These are phyloP conservation scores for Drosophila nr. fundita DNA, from an alignment of 2,888 invertebrate species.

Conservation along the genomic window DNA sequence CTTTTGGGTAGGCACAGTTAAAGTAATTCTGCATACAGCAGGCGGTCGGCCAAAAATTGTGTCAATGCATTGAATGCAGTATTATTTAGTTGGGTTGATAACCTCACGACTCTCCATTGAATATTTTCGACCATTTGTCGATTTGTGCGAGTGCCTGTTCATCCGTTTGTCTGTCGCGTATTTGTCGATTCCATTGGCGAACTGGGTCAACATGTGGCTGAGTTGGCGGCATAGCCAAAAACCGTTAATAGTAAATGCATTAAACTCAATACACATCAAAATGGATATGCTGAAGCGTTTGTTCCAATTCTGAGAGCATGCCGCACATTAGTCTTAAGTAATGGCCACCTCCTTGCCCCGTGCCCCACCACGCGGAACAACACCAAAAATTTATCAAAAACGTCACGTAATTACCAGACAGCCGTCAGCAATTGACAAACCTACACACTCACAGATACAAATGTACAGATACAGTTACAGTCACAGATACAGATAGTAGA, in stretches of 20 bases:
- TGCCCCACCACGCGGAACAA: constrained; percentile 60
- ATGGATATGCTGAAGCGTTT: constrained; percentile 51
- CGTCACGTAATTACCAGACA: constrained; percentile 77
- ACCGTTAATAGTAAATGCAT: constrained; percentile 79
- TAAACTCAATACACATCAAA: constrained; percentile 48
- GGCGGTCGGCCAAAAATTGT: constrained; percentile 66
- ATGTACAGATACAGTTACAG: constrained; percentile 11
- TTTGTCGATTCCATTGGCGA: constrained; percentile 76
- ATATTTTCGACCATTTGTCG: constrained; percentile 3
- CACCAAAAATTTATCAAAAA: constrained; percentile 73
- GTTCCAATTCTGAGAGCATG: constrained; percentile 77
- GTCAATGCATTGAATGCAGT: constrained; percentile 71
- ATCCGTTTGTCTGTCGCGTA: constrained; percentile 30
- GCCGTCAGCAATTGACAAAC: constrained; percentile 59
- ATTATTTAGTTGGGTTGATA: constrained; percentile 66
- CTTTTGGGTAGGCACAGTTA: constrained; percentile 45
- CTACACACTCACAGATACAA: constrained; percentile 19
- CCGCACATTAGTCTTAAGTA: constrained; percentile 72
- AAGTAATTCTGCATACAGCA: constrained; percentile 60
- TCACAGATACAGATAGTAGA: constrained; percentile 29
- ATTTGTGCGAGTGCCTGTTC: constrained; percentile 1
- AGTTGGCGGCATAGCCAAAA: constrained; percentile 39
- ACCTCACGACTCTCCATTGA: constrained; percentile 48
- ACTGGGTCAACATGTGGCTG: constrained; percentile 71
- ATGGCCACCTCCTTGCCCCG: constrained; percentile 43